Base-by-base conservation (phyloP, 2,797 vertebrate genomes). In the Xenopus petersii region DNA sequence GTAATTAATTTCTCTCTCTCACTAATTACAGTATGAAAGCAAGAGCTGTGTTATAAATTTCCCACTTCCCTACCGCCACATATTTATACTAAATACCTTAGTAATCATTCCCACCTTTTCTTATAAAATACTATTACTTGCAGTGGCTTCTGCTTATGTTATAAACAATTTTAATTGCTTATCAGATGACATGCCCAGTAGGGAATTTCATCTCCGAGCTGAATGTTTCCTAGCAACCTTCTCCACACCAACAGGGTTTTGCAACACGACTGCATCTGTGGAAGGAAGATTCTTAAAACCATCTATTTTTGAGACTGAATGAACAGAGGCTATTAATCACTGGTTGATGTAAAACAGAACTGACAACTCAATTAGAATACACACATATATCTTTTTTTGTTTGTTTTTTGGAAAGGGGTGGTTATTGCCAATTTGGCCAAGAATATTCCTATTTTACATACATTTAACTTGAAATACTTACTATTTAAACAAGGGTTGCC, bases 181-280 rank as follows among this genome's bases (percentile, higher is more conserved):
- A 77, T 81, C 69, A 65, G 77, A 87, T 86, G 81, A 86, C 67
- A 81, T 81, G 66, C 81, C 88, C 83, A 82, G 85, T 81, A 74
- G 77, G 83, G 84, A 77, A 89, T 89, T 90, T 91, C 73, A 89
- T 89, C 86, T 89, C 86, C 79, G 81, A 82, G 82, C 70, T 79
- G 71, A 84, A 81, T 76, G 93, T 95, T 90, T 93, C 95, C 91
- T 95, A 95, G 95, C 94, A 96, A 95, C 94, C 88, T 82, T 82
- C 87, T 88, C 91, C 82, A 89, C 91, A 86, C 91, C 82, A 83
- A 82, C 88, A 81, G 36, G 8, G 36, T 42, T 42, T 42, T 42
- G 5, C 36, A 42, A 42, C 36, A 42, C 36, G 6, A 87, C 80
- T 86, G 24, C 77, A 88, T 89, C 80, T 84, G 80, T 81, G 80